Evolutionary conservation across 2,113 vertebrate species (phyloP), one percentile per base, ranked within the genome.

Genomic region (Scopus umbretta): DNA sequence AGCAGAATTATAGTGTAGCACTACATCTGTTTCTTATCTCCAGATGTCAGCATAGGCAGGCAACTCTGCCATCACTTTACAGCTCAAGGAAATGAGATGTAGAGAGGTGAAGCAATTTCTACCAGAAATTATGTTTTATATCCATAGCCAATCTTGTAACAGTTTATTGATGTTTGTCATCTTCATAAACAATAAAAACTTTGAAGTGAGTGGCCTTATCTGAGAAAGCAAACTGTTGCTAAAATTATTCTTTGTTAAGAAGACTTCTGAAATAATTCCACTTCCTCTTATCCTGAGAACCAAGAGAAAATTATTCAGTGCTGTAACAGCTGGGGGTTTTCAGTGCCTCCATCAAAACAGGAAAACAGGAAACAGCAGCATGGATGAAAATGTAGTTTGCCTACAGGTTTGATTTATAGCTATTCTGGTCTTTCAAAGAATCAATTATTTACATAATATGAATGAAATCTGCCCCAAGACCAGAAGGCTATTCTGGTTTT

Each of bases 1-100:
- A 18, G 19, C 36, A 86, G 72, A 76, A 91, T 80, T 80, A 65
- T 2, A 40, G 27, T 26, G 49, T 70, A 91, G 49, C 53, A 61
- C 58, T 75, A 45, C 85, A 82, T 87, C 70, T 94, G 56, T 85
- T 96, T 84, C 70, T 94, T 95, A 88, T 90, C 93, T 92, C 29
- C 34, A 45, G 68, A 52, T 87, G 38, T 34, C 56, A 86, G 90
- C 62, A 17, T 56, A 73, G 80, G 74, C 58, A 86, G 84, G 53
- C 74, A 80, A 42, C 45, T 81, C 63, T 86, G 45, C 91, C 67
- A 40, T 90, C 50, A 20, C 61, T 93, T 93, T 74, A 42, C 45
- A 86, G n/a, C 45, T 88, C 74, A 91, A 94, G 74, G 75, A 96
- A 88, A 74, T 63, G 63, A 90, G 58, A 88, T 50, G 62, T 80